Conservation (phyloP, 2,113 vertebrate genomes). For the Laticauda laticaudata region DNA sequence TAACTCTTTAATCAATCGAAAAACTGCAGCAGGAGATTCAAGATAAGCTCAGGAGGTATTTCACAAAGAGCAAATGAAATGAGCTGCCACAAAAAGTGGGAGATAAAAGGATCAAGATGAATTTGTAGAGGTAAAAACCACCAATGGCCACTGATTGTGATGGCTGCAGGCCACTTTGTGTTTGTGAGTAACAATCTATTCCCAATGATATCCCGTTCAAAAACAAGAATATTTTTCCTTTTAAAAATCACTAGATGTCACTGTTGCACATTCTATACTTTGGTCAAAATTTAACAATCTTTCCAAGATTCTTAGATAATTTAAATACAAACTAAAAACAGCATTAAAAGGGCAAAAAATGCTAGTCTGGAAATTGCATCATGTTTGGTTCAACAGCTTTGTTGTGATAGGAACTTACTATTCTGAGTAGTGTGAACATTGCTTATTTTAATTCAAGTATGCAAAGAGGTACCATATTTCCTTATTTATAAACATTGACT, state of each 20-base stretch:
- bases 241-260: constrained; percentile 38
- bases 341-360: not conserved
- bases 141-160: not conserved
- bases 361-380: constrained; percentile 17
- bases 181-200: not conserved
- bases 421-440: not conserved
- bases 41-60: not conserved
- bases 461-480: not conserved
- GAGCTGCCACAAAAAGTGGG: not conserved
- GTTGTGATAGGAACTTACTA: constrained; percentile 3
- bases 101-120: not conserved
- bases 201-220: not conserved
- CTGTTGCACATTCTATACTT: constrained; percentile 43
- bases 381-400: constrained; percentile 44
- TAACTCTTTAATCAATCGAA: not conserved
- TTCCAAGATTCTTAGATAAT: rapidly evolving
- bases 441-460: not conserved
- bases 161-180: not conserved
- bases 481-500: not conserved
- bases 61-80: not conserved
- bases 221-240: not conserved
- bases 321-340: not conserved
- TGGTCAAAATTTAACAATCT: not conserved
- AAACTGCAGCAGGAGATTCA: not conserved
- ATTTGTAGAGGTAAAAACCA: not conserved